Evolutionary conservation across 2,797 vertebrate species (phyloP).

Genomic region (Scarus forsteni): DNA sequence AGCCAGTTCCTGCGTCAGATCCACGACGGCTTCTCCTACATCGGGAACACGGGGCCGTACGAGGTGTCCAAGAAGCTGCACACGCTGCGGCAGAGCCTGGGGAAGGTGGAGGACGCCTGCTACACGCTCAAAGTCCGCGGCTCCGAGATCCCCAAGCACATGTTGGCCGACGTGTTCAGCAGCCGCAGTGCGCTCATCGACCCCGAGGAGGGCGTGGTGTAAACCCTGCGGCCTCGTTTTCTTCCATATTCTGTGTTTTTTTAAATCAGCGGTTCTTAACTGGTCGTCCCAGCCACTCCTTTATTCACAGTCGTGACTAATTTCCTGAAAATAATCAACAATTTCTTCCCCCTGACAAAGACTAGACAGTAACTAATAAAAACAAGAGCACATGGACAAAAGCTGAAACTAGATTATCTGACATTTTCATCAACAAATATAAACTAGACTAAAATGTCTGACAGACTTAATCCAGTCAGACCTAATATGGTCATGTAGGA

Average conservation of each 20-base stretch:
- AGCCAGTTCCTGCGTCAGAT: slow-evolving; percentile 95
- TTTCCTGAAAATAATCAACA: too few relatives aligned
- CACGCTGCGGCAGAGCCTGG: slow-evolving; percentile 94
- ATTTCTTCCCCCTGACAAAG: too few relatives aligned
- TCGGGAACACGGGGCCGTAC: slow-evolving; percentile 97
- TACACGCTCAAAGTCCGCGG: slow-evolving; percentile 94
- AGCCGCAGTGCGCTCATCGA: slow-evolving; percentile 90
- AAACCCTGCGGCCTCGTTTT: slow-evolving; percentile 36
- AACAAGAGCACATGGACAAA: too few relatives aligned
- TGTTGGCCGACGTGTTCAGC: slow-evolving; percentile 96
- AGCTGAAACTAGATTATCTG: too few relatives aligned
- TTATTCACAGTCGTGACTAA: too few relatives aligned
- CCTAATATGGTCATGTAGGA: too few relatives aligned
- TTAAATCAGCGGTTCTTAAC: too few relatives aligned
- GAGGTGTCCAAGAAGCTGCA: slow-evolving; percentile 98
- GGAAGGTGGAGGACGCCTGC: slow-evolving; percentile 98
- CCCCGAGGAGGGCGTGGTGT: slow-evolving; percentile 91
- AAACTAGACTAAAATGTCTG: too few relatives aligned
- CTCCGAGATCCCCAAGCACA: slow-evolving; percentile 97
- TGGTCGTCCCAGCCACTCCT: too few relatives aligned
- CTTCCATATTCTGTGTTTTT: neutral
- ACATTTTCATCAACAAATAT: too few relatives aligned
- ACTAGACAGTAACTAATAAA: too few relatives aligned
- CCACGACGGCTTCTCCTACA: slow-evolving; percentile 96
- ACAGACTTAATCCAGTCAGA: too few relatives aligned